phyloP scores from a whole-genome alignment of 35 echinoderm and acorn worm species.

The Patiria miniata region DNA sequence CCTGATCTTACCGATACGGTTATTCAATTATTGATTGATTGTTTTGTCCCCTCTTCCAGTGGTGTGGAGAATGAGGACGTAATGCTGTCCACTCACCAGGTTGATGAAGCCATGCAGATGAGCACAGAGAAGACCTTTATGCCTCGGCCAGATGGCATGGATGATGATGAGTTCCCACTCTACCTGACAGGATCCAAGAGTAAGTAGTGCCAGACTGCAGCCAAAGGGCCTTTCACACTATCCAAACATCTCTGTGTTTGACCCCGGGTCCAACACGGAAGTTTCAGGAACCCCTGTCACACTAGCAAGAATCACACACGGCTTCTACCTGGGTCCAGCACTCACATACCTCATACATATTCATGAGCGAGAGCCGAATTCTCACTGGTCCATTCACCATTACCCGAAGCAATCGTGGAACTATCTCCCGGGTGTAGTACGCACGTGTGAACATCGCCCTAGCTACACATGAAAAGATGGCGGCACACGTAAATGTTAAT shows the following conservation, averaged over 20 bases:
- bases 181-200: slow-evolving; percentile 60
- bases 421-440: no score
- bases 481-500: no score
- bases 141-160: slow-evolving; percentile 34
- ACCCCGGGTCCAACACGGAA: background rate
- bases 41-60: background rate
- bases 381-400: no score
- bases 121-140: slow-evolving; percentile 61
- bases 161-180: slow-evolving; percentile 53
- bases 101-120: slow-evolving; percentile 31
- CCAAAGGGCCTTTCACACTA: background rate
- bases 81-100: background rate
- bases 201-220: slow-evolving; percentile 40
- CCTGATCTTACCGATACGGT: no score
- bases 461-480: no score
- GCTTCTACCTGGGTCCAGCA: no score
- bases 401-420: no score
- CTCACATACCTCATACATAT: no score
- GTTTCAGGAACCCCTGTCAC: background rate
- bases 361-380: no score
- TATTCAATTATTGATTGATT: no score
- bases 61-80: background rate
- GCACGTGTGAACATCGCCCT: no score
- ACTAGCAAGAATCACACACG: no score
- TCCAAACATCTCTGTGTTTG: background rate